phyloP scores from a whole-genome alignment of 2,797 vertebrate species.

The Pteropus rufus region DNA sequence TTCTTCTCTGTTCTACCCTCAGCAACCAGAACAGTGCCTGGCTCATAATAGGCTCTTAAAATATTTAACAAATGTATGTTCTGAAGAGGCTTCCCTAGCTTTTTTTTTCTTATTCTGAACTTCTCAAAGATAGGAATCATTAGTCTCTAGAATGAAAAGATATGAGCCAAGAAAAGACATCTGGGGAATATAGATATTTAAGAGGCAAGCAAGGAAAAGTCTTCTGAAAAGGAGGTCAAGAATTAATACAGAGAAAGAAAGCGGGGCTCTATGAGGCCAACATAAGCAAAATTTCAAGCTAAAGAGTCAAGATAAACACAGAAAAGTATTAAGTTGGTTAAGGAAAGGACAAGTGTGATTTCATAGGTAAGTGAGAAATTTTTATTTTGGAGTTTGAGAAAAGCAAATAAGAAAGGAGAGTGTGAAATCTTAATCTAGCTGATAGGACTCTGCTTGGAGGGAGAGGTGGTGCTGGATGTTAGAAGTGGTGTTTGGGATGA shows the following conservation, averaged over 20 bases:
- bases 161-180: background rate
- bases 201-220: background rate
- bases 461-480: background rate
- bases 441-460: background rate
- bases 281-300: background rate
- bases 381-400: conserved; percentile 1
- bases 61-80: background rate
- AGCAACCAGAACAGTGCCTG: conserved; percentile 1
- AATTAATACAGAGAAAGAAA: background rate
- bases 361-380: background rate
- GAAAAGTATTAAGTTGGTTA: background rate
- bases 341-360: background rate
- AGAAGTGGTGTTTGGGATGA: background rate
- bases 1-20: background rate
- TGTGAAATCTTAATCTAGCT: background rate
- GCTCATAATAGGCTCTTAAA: background rate
- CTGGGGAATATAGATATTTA: background rate
- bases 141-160: background rate
- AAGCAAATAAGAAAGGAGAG: background rate
- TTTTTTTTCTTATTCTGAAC: background rate
- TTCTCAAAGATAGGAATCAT: background rate
- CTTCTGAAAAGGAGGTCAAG: background rate
- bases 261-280: background rate
- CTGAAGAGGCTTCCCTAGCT: background rate
- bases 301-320: background rate